Evolutionary conservation across 2,888 invertebrate species (phyloP).

Genomic region (Xestia xanthographa): DNA sequence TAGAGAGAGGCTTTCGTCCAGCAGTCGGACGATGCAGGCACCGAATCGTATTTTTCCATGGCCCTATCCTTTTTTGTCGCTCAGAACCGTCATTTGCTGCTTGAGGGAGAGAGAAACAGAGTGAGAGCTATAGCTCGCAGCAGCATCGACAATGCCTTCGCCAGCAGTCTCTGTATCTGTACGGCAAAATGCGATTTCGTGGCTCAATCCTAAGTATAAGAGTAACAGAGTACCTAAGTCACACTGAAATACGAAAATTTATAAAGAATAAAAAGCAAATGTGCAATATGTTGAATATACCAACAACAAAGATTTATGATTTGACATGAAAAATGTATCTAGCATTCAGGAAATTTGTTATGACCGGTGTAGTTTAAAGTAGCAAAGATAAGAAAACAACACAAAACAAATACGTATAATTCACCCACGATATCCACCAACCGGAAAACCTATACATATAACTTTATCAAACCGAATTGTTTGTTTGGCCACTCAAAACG

Average conservation of each 20-base stretch:
- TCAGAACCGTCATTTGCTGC: not conserved
- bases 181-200: not conserved
- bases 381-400: not conserved
- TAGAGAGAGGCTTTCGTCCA: not conserved
- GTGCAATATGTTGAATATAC: not conserved
- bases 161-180: not conserved
- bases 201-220: not conserved
- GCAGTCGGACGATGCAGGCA: not conserved
- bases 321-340: not conserved
- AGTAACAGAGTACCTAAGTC: not conserved
- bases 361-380: not conserved
- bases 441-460: conserved; percentile 20
- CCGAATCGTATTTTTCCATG: not conserved
- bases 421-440: conserved; percentile 11
- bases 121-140: not conserved
- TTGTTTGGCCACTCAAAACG: conserved; percentile 31
- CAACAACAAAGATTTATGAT: not conserved
- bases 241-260: not conserved
- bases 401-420: not conserved
- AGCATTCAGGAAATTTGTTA: no score
- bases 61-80: not conserved
- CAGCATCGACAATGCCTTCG: not conserved
- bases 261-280: not conserved
- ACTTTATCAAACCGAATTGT: conserved; percentile 34
- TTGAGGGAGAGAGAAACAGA: not conserved